These are phyloP conservation scores for Clusia tigrina DNA, from an alignment of 2,888 invertebrate genomes.

Conservation along the genomic window DNA sequence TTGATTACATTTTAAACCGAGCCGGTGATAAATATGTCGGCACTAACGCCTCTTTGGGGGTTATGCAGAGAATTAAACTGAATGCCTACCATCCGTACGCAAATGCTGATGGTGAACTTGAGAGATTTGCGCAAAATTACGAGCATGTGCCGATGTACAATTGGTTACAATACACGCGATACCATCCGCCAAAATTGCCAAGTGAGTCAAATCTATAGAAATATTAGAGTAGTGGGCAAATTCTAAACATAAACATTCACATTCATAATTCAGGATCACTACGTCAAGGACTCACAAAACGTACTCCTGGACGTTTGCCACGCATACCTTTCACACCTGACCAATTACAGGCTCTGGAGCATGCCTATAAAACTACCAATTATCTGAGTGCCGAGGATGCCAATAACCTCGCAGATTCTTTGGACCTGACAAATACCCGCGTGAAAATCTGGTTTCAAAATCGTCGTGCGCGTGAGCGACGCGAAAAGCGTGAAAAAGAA, in stretches of 20 bases:
- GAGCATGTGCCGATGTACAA: conserved; percentile 60
- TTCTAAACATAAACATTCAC: neutral
- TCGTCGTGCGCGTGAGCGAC: conserved; percentile 76
- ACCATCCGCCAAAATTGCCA: conserved; percentile 74
- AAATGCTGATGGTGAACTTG: conserved; percentile 11
- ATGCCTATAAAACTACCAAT: conserved; percentile 70
- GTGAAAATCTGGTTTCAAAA: conserved; percentile 85
- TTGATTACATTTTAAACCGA: conserved; percentile 70
- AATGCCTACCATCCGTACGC: conserved; percentile 25
- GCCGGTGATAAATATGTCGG: conserved; percentile 65
- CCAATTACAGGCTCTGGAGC: conserved; percentile 72
- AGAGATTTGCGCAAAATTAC: conserved; percentile 3
- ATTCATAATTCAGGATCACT: conserved; percentile 44
- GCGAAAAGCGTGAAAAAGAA: conserved; percentile 68
- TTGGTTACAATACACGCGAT: conserved; percentile 76
- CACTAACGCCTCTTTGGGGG: conserved; percentile 54
- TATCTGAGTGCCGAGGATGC: conserved; percentile 75
- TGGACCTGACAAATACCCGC: conserved; percentile 73
- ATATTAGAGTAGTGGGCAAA: too few relatives aligned
- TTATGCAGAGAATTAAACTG: conserved; percentile 43
- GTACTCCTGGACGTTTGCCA: conserved; percentile 71
- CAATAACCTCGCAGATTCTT: conserved; percentile 67
- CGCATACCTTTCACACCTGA: conserved; percentile 75
- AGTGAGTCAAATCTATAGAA: conserved; percentile 63
- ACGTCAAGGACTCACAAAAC: conserved; percentile 63